These are phyloP conservation scores for Phaethon lepturus DNA, from an alignment of 2,113 vertebrate species.

Conservation along the genomic window DNA sequence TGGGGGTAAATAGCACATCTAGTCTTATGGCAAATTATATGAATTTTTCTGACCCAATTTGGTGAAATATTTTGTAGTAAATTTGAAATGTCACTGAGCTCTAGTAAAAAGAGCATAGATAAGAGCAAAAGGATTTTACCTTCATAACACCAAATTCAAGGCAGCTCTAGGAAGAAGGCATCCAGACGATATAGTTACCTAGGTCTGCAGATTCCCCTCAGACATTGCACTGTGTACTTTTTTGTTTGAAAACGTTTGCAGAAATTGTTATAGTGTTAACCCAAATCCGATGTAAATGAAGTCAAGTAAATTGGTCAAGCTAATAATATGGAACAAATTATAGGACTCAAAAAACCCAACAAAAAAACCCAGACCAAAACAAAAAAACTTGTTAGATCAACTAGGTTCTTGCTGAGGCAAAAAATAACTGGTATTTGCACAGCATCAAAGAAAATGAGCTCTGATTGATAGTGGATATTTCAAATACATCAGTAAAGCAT, in stretches of 20 bases:
- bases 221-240: rapidly evolving
- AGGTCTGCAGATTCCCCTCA: neutral
- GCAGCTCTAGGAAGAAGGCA: neutral
- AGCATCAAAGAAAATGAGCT: neutral
- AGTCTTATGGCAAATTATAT: neutral
- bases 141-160: neutral
- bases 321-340: neutral
- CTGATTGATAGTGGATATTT: neutral
- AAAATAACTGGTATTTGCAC: neutral
- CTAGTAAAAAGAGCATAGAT: neutral
- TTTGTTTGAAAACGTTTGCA: neutral
- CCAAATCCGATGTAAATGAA: neutral
- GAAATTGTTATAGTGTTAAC: neutral
- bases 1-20: neutral
- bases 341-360: neutral
- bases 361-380: neutral
- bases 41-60: no score
- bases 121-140: neutral
- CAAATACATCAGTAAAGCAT: neutral
- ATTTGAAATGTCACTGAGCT: neutral
- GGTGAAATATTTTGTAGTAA: neutral
- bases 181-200: neutral
- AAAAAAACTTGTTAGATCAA: neutral
- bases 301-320: neutral
- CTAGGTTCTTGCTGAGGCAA: neutral